Evolutionary conservation across 2,113 vertebrate genomes (phyloP), one percentile per base, ranked within the genome.

Genomic region (Melozone crissalis): DNA sequence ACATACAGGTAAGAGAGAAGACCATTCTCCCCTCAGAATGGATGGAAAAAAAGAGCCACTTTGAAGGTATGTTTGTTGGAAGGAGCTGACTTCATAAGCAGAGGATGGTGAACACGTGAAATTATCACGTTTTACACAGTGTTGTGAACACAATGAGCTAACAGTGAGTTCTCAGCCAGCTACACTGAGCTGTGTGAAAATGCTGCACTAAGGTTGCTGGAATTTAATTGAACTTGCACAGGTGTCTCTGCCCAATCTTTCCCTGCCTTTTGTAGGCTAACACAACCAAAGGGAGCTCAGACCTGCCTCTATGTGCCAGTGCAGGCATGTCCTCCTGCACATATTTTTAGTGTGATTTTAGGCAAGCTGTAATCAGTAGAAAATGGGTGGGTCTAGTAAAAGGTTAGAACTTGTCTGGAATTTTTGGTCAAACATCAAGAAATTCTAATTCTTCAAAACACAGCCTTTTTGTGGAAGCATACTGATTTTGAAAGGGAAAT

Each of bases 341-440:
- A 63, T 69, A 83, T 22, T 80, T 94, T 30, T 52, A 51, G 39
- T 55, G 49, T 63, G 39, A 73, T 74, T 95, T 91, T 61, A 89
- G 75, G 72, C 87, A 90, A 57, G 78, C 68, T 84, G 71, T n/a
- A 76, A 93, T 77, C 39, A 74, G 63, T 31, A 88, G 41, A 93
- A 87, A 93, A 80, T 55, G 57, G 87, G 87, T 73, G 55, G 65
- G 68, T 39, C 55, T 80, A 22, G 26, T 31, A 83, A 80, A 93
- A 90, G 26, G 90, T 96, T 95, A 88, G 67, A 80, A 93, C 90
- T 93, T 95, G 94, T 31, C 87, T 77, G 85, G 71, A 90, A 90
- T 51, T 95, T 88, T 35, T 85, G 18, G 28, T 96, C 75, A 93
- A 91, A 80, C 28, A 39, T 33, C 31, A 91, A 68, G 67, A 92